Conservation (phyloP, 2,888 invertebrate genomes). For the Antheraea yamamai region DNA sequence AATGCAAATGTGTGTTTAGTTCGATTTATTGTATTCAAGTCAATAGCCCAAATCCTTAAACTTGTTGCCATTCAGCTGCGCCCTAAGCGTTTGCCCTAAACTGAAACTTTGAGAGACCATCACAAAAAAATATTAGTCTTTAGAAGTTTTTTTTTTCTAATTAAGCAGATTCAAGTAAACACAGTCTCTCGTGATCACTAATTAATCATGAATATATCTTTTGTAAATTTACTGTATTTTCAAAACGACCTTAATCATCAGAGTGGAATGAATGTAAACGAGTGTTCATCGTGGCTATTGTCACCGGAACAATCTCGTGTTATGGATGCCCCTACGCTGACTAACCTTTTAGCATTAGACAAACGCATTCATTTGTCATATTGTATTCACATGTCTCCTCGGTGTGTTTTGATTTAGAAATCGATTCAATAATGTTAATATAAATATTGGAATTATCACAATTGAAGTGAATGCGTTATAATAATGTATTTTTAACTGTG, state of each 20-base stretch:
- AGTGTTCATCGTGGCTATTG: constrained; percentile 54
- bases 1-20: too few species aligned
- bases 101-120: too few species aligned
- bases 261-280: constrained; percentile 59
- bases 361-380: constrained; percentile 37
- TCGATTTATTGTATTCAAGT: too few species aligned
- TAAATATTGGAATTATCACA: constrained; percentile 9
- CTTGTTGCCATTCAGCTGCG: too few species aligned
- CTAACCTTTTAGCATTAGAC: constrained; percentile 45
- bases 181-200: background rate
- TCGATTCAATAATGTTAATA: background rate
- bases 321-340: constrained; percentile 68
- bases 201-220: background rate
- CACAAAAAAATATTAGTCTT: too few species aligned
- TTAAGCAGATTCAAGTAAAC: background rate
- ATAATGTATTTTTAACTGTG: background rate
- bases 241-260: constrained; percentile 58
- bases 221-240: constrained; percentile 56
- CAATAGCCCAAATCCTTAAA: too few species aligned
- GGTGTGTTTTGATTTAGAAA: constrained; percentile 19
- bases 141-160: too few species aligned
- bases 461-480: background rate
- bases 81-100: too few species aligned
- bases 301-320: constrained; percentile 68
- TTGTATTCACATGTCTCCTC: constrained; percentile 35